These are phyloP conservation scores for Pecten maximus DNA, from an alignment of 2,888 invertebrate genomes.

Conservation along the genomic window DNA sequence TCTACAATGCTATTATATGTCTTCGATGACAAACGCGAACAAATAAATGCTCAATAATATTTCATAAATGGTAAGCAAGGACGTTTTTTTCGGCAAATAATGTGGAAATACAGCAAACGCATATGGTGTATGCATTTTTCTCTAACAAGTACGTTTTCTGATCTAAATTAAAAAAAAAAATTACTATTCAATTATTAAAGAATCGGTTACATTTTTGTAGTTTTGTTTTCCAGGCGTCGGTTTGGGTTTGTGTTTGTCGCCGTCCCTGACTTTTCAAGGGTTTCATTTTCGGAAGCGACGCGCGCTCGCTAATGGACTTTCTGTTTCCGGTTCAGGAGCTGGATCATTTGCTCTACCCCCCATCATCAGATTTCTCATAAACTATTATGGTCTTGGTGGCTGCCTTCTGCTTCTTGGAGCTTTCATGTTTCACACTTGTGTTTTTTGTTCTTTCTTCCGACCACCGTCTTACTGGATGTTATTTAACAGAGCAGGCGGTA, in stretches of 20 bases:
- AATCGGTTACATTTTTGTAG: no score
- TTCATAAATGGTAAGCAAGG: no score
- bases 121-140: no score
- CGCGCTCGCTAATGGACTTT: conserved; percentile 31
- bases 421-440: conserved; percentile 26
- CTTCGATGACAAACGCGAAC: no score
- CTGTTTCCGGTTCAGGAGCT: conserved; percentile 7
- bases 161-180: no score
- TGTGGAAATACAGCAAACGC: no score
- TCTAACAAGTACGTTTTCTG: no score
- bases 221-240: neutral
- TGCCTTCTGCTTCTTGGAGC: conserved; percentile 32
- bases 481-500: neutral
- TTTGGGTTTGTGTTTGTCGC: neutral
- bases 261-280: neutral
- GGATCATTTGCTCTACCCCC: neutral
- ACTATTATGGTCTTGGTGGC: conserved; percentile 3
- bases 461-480: neutral
- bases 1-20: no score
- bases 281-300: conserved; percentile 24
- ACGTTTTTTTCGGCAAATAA: no score
- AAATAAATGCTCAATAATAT: no score
- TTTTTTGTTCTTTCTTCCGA: neutral
- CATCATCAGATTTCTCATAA: neutral
- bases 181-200: no score